Conservation (phyloP, 2,888 invertebrate genomes). For the Cheilosia variabilis region DNA sequence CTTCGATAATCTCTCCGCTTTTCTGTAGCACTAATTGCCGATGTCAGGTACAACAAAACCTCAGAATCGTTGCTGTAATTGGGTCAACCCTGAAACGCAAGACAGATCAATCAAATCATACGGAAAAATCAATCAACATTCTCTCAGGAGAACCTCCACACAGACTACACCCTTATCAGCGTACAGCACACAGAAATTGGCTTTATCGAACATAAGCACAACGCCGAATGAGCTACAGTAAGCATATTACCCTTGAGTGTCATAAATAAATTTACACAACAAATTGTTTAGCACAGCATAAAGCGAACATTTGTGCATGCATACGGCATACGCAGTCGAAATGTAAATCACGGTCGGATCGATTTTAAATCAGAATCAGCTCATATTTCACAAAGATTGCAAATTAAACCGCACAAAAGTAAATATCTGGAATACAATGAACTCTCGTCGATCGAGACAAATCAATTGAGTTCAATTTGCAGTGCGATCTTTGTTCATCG, state of each 20-base stretch:
- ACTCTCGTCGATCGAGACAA: conserved; percentile 45
- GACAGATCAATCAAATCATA: conserved; percentile 35
- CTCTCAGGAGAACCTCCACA: not conserved
- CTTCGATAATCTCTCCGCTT: not conserved
- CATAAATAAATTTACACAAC: conserved; percentile 59
- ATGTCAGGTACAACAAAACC: not conserved
- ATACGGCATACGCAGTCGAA: not conserved
- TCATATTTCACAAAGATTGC: conserved; percentile 35
- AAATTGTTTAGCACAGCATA: conserved; percentile 47
- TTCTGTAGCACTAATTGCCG: too few relatives aligned
- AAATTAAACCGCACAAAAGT: conserved; percentile 29
- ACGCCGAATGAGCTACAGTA: not conserved
- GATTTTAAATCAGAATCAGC: conserved; percentile 38
- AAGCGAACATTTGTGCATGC: not conserved
- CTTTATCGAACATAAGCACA: not conserved
- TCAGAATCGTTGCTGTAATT: conserved; percentile 12
- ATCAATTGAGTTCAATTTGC: conserved; percentile 72
- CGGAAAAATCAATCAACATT: conserved; percentile 17
- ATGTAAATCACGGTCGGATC: conserved; percentile 46
- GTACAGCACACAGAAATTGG: not conserved
- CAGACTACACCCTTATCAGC: conserved; percentile 17
- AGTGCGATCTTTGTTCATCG: conserved; percentile 39
- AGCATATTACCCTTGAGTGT: conserved; percentile 49
- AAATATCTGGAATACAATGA: conserved; percentile 60
- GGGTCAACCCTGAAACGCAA: conserved; percentile 26